phyloP scores from a whole-genome alignment of 37 sponge, comb jelly and placozoan genomes.

The Bolinopsis microptera region DNA sequence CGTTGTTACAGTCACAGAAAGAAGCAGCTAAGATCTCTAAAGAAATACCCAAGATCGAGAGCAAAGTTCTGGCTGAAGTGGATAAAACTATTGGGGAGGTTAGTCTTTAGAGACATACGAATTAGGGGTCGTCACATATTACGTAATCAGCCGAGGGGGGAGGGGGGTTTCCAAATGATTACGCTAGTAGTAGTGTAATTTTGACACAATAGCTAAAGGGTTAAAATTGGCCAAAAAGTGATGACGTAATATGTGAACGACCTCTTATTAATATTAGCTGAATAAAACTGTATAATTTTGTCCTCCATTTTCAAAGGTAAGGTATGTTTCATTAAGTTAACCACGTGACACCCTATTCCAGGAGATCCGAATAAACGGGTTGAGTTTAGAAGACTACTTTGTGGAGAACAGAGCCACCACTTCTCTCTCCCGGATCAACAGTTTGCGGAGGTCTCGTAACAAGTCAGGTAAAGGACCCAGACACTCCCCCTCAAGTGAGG shows the following conservation, averaged over 20 bases:
- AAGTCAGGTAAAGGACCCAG: conserved; percentile 25
- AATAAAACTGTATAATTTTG: too few species aligned
- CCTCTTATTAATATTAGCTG: too few species aligned
- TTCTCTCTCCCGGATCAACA: conserved; percentile 14
- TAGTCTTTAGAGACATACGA: not conserved
- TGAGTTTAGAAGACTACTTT: conserved; percentile 41
- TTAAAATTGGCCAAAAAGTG: not conserved
- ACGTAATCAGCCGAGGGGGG: too few species aligned
- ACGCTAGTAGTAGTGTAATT: too few species aligned
- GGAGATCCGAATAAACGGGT: conserved; percentile 59
- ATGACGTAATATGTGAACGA: too few species aligned
- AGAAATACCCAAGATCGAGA: conserved; percentile 54
- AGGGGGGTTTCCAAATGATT: too few species aligned
- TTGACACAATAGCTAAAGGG: not conserved
- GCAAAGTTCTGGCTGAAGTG: conserved; percentile 36
- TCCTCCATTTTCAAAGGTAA: too few species aligned
- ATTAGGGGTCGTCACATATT: too few species aligned
- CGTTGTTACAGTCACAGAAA: conserved; percentile 38
- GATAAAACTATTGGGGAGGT: conserved; percentile 58
- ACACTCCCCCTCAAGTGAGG: not conserved
- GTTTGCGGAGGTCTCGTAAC: not conserved
- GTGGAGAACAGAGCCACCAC: conserved; percentile 51
- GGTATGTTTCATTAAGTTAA: too few species aligned
- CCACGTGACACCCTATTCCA: not conserved
- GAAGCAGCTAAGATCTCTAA: conserved; percentile 31